Conservation (phyloP, 2,113 vertebrate species). For the Pithys albifrons region DNA sequence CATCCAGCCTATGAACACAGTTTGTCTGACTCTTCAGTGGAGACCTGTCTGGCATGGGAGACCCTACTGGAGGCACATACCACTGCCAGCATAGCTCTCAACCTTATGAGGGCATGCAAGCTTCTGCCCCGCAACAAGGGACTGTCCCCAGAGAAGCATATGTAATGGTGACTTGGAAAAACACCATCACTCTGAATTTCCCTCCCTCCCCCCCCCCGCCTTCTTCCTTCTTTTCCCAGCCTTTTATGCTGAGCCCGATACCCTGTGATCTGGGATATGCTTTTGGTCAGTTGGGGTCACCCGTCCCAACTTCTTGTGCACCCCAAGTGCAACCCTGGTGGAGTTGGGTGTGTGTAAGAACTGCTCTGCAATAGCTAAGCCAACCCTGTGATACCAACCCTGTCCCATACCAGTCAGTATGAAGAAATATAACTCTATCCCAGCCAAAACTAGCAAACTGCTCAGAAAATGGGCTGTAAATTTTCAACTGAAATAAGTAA, state of each 20-base stretch:
- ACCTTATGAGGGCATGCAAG: too few species aligned
- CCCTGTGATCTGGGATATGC: neutral
- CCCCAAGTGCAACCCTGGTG: too few species aligned
- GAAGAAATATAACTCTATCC: neutral
- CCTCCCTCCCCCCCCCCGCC: too few species aligned
- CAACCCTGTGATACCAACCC: neutral
- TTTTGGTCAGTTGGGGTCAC: neutral
- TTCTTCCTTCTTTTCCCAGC: neutral
- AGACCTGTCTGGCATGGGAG: too few species aligned
- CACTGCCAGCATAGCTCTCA: too few species aligned
- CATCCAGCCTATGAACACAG: too few species aligned
- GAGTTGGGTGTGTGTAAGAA: neutral
- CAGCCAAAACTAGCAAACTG: neutral
- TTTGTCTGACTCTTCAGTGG: too few species aligned
- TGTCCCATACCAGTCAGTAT: too few species aligned
- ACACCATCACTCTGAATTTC: too few species aligned
- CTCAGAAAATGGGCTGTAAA: neutral
- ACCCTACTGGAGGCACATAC: too few species aligned
- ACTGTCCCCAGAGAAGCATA: too few species aligned
- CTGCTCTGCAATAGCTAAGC: neutral
- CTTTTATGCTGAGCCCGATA: neutral
- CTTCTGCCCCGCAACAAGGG: too few species aligned
- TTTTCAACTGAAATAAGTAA: neutral
- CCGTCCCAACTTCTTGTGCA: fast-evolving
- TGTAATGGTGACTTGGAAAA: neutral